Percentiles rank a stretch among this genome's conserved stretches.
phyloP scores from a whole-genome alignment of 1,140 invertebrate species.

The Papilio polytes region DNA sequence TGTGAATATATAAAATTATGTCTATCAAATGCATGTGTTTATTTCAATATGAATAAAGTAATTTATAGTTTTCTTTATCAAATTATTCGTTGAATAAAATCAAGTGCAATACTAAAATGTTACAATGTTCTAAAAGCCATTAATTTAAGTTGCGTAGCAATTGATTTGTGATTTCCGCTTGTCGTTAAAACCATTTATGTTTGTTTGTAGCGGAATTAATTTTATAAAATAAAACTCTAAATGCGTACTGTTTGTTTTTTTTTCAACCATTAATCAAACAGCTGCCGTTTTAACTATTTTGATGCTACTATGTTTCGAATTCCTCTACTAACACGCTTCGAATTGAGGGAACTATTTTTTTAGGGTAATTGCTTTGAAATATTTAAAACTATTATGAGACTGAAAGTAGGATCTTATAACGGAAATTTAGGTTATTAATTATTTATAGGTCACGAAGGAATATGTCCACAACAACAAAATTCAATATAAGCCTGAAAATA shows the following conservation, averaged over 20 bases:
- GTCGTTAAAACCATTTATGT: slow-evolving; percentile 66
- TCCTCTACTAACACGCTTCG: too few relatives aligned
- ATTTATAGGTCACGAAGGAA: too few relatives aligned
- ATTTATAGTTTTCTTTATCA: neutral
- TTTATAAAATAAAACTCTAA: slow-evolving; percentile 79
- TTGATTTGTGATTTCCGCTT: slow-evolving; percentile 60
- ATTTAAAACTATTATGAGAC: too few relatives aligned
- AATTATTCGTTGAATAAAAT: slow-evolving; percentile 31
- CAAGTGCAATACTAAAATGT: slow-evolving; percentile 50
- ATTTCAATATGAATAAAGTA: neutral
- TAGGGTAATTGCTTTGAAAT: too few relatives aligned
- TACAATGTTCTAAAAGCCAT: slow-evolving; percentile 45
- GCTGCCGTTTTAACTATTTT: neutral
- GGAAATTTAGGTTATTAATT: too few relatives aligned
- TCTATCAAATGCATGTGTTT: neutral
- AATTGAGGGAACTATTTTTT: too few relatives aligned
- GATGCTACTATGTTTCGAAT: neutral
- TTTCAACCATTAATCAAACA: slow-evolving; percentile 35
- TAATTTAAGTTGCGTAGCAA: slow-evolving; percentile 67
- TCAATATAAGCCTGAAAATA: too few relatives aligned
- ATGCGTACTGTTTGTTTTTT: slow-evolving; percentile 56
- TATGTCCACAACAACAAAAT: too few relatives aligned
- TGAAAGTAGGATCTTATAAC: too few relatives aligned
- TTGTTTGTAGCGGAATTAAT: slow-evolving; percentile 72
- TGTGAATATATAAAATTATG: slow-evolving; percentile 31